A percentile compares a stretch with the other conserved stretches of the same genome.
Evolutionary conservation across 2,797 vertebrate species (phyloP).

Genomic region (Cossypha polioptera): DNA sequence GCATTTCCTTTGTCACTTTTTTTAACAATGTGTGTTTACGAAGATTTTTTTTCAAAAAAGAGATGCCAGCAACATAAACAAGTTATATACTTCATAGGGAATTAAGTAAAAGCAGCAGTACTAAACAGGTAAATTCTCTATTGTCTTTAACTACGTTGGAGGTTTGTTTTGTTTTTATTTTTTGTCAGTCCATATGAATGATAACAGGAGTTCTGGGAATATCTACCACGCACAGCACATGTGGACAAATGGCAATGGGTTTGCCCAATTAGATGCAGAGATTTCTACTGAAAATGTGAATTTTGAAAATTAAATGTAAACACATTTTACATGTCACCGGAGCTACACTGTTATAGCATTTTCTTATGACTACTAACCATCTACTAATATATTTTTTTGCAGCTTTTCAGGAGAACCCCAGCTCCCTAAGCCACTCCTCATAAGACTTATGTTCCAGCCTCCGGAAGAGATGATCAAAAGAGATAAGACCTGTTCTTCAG

Average conservation of each 20-base stretch:
- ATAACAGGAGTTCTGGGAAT: neutral
- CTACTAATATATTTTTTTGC: neutral
- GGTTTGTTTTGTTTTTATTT: neutral
- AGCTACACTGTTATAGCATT: neutral
- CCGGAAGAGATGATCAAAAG: neutral
- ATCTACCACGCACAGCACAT: neutral
- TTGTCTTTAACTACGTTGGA: fast-evolving
- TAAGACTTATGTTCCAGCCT: neutral
- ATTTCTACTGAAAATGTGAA: neutral
- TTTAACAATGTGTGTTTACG: neutral
- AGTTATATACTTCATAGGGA: neutral
- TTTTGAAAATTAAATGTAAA: neutral
- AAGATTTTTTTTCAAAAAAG: neutral
- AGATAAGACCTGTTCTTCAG: neutral
- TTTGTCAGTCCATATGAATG: neutral
- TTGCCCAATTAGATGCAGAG: neutral
- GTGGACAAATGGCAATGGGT: neutral
- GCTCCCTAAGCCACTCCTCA: neutral
- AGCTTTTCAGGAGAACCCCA: neutral
- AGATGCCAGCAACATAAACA: neutral
- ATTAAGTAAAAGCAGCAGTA: neutral
- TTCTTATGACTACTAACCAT: neutral
- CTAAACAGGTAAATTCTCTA: neutral
- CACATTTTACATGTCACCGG: neutral
- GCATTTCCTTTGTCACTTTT: neutral